Base-by-base conservation (phyloP, 2,113 vertebrate genomes). In the Xyliphius kryptos region DNA sequence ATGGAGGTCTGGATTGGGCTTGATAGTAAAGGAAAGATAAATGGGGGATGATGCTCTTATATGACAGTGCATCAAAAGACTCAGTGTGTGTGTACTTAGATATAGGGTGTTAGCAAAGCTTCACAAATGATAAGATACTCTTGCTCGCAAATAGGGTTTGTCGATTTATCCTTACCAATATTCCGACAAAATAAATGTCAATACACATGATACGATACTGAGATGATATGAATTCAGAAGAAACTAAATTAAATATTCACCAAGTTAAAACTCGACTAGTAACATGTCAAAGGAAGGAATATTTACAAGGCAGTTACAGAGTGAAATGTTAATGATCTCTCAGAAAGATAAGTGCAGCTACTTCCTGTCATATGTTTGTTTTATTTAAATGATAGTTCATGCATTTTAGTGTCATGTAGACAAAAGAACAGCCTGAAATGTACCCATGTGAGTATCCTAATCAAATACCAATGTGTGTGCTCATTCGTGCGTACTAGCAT, bases 241-340 rank as follows among this genome's bases (percentile, higher is more conserved):
- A 38, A 16, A 5, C 17, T 61, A 17, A 36, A 49, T 50, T 21
- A 68, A 48, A 36, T 6, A 32, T 9, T 63, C 21, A 20, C 13
- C 20, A 44, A 15, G n/a, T n/a, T 43, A 37, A 26, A 26, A 61
- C 32, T 52, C 37, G 43, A 46, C 11, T 4, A 26, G 10, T 61
- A 48, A 62, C 10, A 38, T 9, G 9, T 14, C 6, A 14, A 41
- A 4, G 40, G 47, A 57, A 9, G 21, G 6, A 26, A 12, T 13
- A 6, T n/a, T 16, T 0, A 14, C 21, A 53, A 20, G 22, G 46
- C 11, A 60, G 16, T 38, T 48, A 41, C 43, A 3, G 32, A 55
- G 47, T 47, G 56, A 69, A 70, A 76, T 61, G 46, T 57, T 58
- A 43, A 56, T 63, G 54, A 76, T 62, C 62, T 74, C 57, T 71